These are phyloP conservation scores for Acomys russatus DNA, from an alignment of 2,797 vertebrate genomes.

Conservation along the genomic window DNA sequence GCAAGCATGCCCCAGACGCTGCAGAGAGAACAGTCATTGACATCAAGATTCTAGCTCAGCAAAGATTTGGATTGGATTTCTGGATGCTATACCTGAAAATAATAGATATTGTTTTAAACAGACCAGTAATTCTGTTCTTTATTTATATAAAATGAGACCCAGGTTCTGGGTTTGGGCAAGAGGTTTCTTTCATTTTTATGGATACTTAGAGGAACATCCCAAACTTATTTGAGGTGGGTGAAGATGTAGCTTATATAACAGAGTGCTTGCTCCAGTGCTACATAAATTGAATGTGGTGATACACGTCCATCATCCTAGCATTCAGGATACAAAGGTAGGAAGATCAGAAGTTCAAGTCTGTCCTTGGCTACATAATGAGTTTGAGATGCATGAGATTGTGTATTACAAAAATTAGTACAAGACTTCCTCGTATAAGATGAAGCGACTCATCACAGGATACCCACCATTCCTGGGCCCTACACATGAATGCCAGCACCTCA, in stretches of 20 bases:
- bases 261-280: too few relatives aligned
- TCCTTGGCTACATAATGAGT: neutral
- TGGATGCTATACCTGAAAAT: neutral
- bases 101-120: neutral
- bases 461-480: neutral
- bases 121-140: neutral
- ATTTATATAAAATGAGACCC: constrained; percentile 22
- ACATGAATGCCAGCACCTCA: neutral
- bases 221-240: neutral
- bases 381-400: neutral
- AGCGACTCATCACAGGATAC: neutral
- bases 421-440: neutral
- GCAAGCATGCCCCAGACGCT: neutral
- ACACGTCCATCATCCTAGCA: neutral
- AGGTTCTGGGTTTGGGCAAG: neutral
- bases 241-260: neutral
- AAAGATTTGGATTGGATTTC: constrained; percentile 19
- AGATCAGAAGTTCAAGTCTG: neutral
- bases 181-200: neutral
- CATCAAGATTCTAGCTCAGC: constrained; percentile 15
- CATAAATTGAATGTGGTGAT: neutral
- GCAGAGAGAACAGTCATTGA: neutral
- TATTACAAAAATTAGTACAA: neutral
- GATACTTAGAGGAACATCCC: neutral
- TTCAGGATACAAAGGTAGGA: neutral